phyloP scores from a whole-genome alignment of 2,113 vertebrate species.

The Cepphus grylle region DNA sequence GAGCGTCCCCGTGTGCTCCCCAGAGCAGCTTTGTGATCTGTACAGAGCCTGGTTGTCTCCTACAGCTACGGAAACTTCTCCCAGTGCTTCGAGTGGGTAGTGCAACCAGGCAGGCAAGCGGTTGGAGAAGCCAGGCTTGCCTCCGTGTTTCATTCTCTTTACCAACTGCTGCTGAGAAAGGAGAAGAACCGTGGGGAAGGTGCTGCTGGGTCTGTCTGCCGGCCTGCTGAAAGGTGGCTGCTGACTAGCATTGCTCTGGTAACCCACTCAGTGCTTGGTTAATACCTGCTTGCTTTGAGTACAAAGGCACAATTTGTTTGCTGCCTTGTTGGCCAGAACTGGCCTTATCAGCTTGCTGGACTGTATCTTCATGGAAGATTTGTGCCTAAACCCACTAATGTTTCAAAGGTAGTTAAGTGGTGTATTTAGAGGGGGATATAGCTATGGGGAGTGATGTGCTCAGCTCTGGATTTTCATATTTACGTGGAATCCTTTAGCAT shows the following conservation, averaged over 20 bases:
- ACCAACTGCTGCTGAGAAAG: not conserved
- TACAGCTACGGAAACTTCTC: not conserved
- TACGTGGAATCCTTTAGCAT: not conserved
- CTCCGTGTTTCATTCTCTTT: not conserved
- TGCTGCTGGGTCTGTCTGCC: not conserved
- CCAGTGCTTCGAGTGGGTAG: accelerated
- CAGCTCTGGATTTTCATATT: not conserved
- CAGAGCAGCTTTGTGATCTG: not conserved
- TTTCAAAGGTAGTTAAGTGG: not conserved
- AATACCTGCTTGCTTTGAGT: not conserved
- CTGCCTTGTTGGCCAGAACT: not conserved
- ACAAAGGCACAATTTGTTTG: not conserved
- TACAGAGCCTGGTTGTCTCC: not conserved
- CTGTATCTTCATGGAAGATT: not conserved
- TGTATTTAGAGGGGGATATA: not conserved
- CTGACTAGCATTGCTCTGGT: not conserved
- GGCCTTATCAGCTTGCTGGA: not conserved
- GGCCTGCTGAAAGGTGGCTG: not conserved
- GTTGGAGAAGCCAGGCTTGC: not conserved
- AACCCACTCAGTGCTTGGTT: not conserved
- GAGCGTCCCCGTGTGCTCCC: accelerated
- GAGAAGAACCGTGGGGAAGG: not conserved
- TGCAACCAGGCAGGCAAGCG: not conserved
- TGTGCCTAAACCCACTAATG: not conserved
- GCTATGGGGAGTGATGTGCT: not conserved